A percentile compares a stretch with the other conserved stretches of the same genome.
phyloP scores from a whole-genome alignment of 2,888 invertebrate genomes.

The Diarsia rubi region DNA sequence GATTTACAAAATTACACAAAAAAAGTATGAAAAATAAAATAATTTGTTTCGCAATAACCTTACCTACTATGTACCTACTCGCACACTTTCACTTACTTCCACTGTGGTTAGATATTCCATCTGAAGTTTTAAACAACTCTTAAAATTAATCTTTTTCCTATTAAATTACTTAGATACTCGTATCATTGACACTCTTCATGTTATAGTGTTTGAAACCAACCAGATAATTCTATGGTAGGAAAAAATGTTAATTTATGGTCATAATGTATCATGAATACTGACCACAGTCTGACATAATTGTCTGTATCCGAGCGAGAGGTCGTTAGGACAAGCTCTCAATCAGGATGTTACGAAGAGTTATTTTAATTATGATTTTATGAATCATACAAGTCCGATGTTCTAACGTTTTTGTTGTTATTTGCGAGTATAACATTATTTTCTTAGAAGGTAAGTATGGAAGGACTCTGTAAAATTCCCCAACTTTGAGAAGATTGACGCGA shows the following conservation, averaged over 20 bases:
- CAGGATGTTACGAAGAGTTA: not conserved
- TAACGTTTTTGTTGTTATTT: not conserved
- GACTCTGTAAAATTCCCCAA: no score
- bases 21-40: not conserved
- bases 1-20: not conserved
- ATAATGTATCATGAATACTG: conserved; percentile 10
- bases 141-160: not conserved
- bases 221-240: not conserved
- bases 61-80: not conserved
- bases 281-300: conserved; percentile 32
- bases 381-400: conserved; percentile 11
- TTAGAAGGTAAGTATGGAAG: not conserved
- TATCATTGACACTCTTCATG: not conserved
- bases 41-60: not conserved
- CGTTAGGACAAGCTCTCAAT: not conserved
- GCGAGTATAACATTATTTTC: not conserved
- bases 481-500: no score
- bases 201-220: not conserved
- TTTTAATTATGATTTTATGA: conserved; percentile 8
- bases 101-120: not conserved
- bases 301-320: conserved; percentile 13
- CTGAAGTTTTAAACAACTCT: not conserved
- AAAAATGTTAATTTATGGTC: conserved; percentile 17
- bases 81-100: not conserved
- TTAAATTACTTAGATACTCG: not conserved